phyloP scores from a whole-genome alignment of 2,113 vertebrate species.

The Sisor rabdophorus region DNA sequence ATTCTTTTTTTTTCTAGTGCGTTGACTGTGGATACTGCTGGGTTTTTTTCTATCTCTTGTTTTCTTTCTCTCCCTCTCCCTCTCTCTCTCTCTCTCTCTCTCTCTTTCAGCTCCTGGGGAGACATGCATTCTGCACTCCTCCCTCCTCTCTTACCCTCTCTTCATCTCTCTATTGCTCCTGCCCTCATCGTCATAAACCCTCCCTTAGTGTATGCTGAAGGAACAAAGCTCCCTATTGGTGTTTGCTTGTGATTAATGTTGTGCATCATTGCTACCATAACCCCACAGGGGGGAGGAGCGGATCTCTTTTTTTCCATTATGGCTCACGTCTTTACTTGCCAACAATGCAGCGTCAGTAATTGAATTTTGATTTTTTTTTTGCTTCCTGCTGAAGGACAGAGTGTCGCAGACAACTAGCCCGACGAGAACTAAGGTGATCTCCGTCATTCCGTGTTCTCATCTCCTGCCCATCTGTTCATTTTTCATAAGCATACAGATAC shows the following conservation, averaged over 20 bases:
- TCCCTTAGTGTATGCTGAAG: slow-evolving; percentile 17
- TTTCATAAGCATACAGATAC: background rate
- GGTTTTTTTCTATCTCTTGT: no score
- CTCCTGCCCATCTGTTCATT: slow-evolving; percentile 6
- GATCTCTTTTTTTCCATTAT: slow-evolving; percentile 7
- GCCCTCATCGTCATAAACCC: slow-evolving; percentile 2
- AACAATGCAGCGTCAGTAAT: background rate
- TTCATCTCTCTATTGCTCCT: background rate
- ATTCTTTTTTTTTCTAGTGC: no score
- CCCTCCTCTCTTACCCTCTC: background rate
- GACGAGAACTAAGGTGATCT: slow-evolving; percentile 40
- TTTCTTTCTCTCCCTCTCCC: slow-evolving; percentile 13
- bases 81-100: background rate
- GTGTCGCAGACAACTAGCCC: slow-evolving; percentile 18
- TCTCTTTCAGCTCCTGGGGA: slow-evolving; percentile 29
- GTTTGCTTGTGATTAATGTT: slow-evolving; percentile 42
- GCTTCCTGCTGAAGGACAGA: slow-evolving; percentile 30
- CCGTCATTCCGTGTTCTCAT: slow-evolving; percentile 14
- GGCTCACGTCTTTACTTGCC: slow-evolving; percentile 6
- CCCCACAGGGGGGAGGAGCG: slow-evolving; percentile 31
- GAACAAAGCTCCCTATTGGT: slow-evolving; percentile 29
- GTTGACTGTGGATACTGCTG: no score
- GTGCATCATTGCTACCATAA: slow-evolving; percentile 17
- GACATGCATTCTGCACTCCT: background rate
- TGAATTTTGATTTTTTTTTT: slow-evolving; percentile 3